Base-by-base conservation (phyloP, 2,888 invertebrate species). In the Liodrosophila aerea region DNA sequence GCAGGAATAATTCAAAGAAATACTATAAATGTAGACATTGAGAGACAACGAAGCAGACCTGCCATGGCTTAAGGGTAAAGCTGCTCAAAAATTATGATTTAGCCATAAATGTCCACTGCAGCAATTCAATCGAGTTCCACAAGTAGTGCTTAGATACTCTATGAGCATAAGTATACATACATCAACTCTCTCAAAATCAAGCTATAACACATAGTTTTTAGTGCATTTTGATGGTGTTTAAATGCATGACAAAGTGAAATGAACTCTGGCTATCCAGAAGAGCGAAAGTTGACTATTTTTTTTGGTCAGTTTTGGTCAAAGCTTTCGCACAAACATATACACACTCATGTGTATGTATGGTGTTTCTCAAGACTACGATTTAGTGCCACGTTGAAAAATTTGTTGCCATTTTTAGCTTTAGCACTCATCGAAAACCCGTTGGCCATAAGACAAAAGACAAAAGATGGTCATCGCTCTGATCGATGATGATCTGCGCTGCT, bases 221-320 rank as follows among this genome's bases (percentile, higher is more conserved):
- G 30, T 30, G 7, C 9, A n/a, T n/a, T 30, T 30, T 30, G n/a
- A 30, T 30, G n/a, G 2, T 30, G 30, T 30, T 30, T 7, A 7
- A n/a, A 30, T 30, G 7, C n/a, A 30, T 30, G 7, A 30, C 11
- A 13, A 15, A 33, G 51, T 51, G 43, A 34, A 51, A 51, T 51
- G 34, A 51, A 51, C 50, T 50, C 43, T 12, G n/a, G 13, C 11
- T 36, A 7, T 18, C 30, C 13, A 11, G 47, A 56, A 34, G 47
- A 56, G 56, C 41, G 59, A 59, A 52, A 53, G 45, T 53, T 59
- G 45, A 40, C 45, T 53, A 16, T 4, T 30, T 46, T 41, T 47
- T 15, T 40, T 16, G 47, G 52, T 62, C 49, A 66, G 41, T 72
- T 78, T 78, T 75, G 80, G 77, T 64, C 72, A 76, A 54, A 45